phyloP scores from a whole-genome alignment of 23 tunicate species.

The Halocynthia roretzi region DNA sequence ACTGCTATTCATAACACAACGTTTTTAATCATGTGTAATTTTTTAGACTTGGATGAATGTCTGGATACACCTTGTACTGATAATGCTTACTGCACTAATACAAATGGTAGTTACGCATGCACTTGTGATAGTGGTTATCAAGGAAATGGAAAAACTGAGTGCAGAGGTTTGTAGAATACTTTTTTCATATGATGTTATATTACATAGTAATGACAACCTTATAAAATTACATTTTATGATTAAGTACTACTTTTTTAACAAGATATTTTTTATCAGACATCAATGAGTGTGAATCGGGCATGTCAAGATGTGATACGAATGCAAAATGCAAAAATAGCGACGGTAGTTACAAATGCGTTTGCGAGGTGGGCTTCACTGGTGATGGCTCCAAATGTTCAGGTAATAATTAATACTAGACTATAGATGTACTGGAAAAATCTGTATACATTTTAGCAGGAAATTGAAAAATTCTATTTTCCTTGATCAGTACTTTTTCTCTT shows the following conservation, averaged over 20 bases:
- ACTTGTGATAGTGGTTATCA: conserved; percentile 24
- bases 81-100: conserved; percentile 13
- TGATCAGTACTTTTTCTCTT: no score
- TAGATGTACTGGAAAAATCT: no score
- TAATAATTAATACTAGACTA: not conserved
- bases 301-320: conserved; percentile 14
- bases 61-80: conserved; percentile 16
- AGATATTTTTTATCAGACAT: conserved; percentile 9
- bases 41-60: conserved; percentile 31
- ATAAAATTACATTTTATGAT: no score
- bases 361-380: conserved; percentile 33
- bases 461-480: no score
- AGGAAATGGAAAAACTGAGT: not conserved
- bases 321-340: conserved; percentile 28
- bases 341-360: conserved; percentile 33
- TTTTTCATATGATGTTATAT: no score
- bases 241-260: no score
- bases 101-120: conserved; percentile 13
- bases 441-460: no score
- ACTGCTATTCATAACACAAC: not conserved
- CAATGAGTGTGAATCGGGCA: conserved; percentile 24
- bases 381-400: conserved; percentile 32
- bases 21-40: not conserved
- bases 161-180: conserved; percentile 5
- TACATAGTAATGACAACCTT: no score